Base-by-base conservation (phyloP, 1,140 invertebrate species). In the Acromyrmex heyeri region DNA sequence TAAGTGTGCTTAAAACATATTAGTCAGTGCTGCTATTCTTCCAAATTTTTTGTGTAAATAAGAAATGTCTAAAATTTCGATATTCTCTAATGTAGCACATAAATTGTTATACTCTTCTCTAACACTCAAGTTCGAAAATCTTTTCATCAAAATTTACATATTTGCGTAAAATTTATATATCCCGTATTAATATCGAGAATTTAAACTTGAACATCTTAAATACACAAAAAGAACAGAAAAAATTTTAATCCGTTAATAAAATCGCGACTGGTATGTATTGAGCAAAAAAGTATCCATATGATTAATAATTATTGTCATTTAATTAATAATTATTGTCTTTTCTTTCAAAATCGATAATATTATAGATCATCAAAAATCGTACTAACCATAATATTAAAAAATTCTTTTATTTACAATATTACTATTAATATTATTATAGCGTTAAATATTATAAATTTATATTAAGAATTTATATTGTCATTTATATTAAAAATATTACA, bases 1-100 rank as follows among this genome's bases (percentile, higher is more conserved):
- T n/a, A 1, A 16, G 16, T 61, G 24, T 62, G 16, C 24, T 62
- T 62, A 77, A 77, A 62, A 62, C 16, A 64, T 64, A 27, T 77
- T 44, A 59, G 16, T 64, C n/a, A 12, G 7, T 8, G 14, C 2
- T 79, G 14, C 0, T 24, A 14, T 34, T 21, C 1, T 14, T 50
- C 48, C 30, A 79, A 67, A 79, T 16, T 77, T 12, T n/a, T 78
- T 53, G 7, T 48, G 24, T 34, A 67, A 78, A 67, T 21, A 50
- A 50, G 8, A 67, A 67, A 67, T 21, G 1, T 5, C 5, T 6
- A 18, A 53, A 44, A 44, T 21, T 50, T 30, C 24, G 5, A 5
- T 16, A 44, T 21, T 62, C 14, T 34, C 21, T 27, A 65, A 53
- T 48, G 3, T 53, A 21, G 3, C 16, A 2, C 2, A 27, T 65